Evolutionary conservation across 2,113 vertebrate genomes (phyloP).

Genomic region (Cheilinus undulatus): DNA sequence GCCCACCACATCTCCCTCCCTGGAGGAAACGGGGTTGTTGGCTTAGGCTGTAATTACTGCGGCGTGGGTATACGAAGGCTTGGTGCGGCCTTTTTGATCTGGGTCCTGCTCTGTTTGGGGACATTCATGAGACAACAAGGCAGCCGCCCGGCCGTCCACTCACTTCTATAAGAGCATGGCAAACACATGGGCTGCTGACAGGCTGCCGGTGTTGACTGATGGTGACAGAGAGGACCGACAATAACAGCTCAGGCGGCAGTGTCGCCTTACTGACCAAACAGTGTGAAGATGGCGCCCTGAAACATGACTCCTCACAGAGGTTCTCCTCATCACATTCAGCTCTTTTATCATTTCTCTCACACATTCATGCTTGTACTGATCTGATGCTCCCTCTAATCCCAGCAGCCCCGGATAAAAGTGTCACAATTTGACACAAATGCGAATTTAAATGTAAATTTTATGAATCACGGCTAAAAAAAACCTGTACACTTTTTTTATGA

Average conservation of each 20-base stretch:
- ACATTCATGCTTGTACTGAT: not conserved
- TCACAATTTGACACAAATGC: conserved; percentile 5
- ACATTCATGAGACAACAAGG: conserved; percentile 57
- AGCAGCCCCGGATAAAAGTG: not conserved
- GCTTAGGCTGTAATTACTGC: conserved; percentile 57
- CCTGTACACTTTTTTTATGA: conserved; percentile 1
- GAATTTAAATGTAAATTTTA: conserved; percentile 16
- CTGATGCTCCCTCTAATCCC: conserved; percentile 29
- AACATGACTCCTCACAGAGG: conserved; percentile 31
- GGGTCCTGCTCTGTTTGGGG: conserved; percentile 59
- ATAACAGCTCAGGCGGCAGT: conserved; percentile 28
- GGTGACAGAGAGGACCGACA: conserved; percentile 58
- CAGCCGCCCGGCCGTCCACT: conserved; percentile 57
- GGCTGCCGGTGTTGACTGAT: conserved; percentile 53
- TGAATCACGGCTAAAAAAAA: conserved; percentile 22
- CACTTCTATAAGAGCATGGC: conserved; percentile 62
- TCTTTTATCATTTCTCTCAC: not conserved
- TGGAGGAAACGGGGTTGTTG: conserved; percentile 44
- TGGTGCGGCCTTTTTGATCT: conserved; percentile 59
- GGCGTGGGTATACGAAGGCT: conserved; percentile 43
- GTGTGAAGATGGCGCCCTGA: conserved; percentile 31
- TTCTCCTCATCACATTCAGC: not conserved
- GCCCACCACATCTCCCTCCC: conserved; percentile 20
- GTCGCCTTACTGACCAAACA: conserved; percentile 72
- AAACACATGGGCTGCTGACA: conserved; percentile 56